Evolutionary conservation across 2,888 invertebrate species (phyloP).

Genomic region (Brenthis hecate): DNA sequence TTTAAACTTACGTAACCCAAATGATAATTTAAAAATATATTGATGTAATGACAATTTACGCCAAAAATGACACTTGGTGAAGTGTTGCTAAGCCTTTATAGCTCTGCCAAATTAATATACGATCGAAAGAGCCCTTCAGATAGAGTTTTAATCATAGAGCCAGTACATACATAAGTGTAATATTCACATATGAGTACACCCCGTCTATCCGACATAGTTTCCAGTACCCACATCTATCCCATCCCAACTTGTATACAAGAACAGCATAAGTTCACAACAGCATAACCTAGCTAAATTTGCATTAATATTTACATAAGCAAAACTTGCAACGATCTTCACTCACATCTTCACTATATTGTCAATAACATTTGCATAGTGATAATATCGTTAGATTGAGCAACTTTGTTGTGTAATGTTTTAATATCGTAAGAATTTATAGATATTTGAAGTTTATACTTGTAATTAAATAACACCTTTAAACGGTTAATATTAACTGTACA

Average conservation of each 20-base stretch:
- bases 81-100: too few species aligned
- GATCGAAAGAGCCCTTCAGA: too few species aligned
- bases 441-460: constrained; percentile 6
- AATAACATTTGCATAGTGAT: constrained; percentile 20
- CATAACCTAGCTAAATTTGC: constrained; percentile 2
- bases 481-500: background rate
- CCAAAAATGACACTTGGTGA: too few species aligned
- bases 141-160: too few species aligned
- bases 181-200: too few species aligned
- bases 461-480: constrained; percentile 5
- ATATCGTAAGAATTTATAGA: constrained; percentile 7
- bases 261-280: too few species aligned
- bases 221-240: background rate
- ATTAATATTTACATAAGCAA: constrained; percentile 16
- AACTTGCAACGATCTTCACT: constrained; percentile 9
- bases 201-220: too few species aligned
- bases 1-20: too few species aligned
- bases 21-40: too few species aligned
- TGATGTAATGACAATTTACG: too few species aligned
- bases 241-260: background rate
- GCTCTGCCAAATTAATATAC: too few species aligned
- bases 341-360: constrained; percentile 1
- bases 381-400: constrained; percentile 14
- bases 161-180: too few species aligned
- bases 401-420: constrained; percentile 16